Conservation (phyloP, 1,140 invertebrate genomes). For the Leptoteleia sp. region DNA sequence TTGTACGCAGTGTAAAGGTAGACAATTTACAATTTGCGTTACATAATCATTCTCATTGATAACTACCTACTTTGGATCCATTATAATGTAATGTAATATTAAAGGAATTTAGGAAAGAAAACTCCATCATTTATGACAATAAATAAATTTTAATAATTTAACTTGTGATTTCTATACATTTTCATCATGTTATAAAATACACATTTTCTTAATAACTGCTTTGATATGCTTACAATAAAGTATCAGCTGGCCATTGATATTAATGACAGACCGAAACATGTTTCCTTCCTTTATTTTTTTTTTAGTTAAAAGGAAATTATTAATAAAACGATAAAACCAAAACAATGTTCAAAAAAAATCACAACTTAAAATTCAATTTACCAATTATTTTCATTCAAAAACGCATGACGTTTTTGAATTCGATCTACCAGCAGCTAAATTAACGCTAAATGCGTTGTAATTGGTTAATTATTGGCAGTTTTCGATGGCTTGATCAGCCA, state of each 20-base stretch:
- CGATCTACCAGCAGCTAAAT: constrained; percentile 28
- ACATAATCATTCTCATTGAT: too few species aligned
- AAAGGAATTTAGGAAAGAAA: too few species aligned
- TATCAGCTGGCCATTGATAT: constrained; percentile 34
- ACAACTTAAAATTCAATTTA: too few species aligned
- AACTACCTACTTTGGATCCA: too few species aligned
- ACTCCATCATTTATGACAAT: constrained; percentile 64
- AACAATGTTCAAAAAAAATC: too few species aligned
- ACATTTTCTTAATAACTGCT: constrained; percentile 58
- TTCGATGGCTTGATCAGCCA: constrained; percentile 60
- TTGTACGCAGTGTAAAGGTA: too few species aligned
- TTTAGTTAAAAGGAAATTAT: too few species aligned
- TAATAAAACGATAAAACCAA: too few species aligned
- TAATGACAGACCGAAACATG: constrained; percentile 16
- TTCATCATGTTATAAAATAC: constrained; percentile 69
- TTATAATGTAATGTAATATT: too few species aligned
- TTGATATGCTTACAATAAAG: constrained; percentile 55
- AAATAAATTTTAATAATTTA: constrained; percentile 72
- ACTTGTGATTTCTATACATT: constrained; percentile 67
- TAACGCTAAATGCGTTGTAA: constrained; percentile 18
- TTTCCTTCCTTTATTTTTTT: too few species aligned
- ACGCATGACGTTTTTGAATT: constrained; percentile 12
- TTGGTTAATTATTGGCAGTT: constrained; percentile 67
- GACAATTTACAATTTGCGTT: too few species aligned
- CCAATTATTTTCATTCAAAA: too few species aligned